A percentile compares a stretch with the other conserved stretches of the same genome.
Conservation (phyloP, 2,888 invertebrate species). For the Drosophila silvestris region DNA sequence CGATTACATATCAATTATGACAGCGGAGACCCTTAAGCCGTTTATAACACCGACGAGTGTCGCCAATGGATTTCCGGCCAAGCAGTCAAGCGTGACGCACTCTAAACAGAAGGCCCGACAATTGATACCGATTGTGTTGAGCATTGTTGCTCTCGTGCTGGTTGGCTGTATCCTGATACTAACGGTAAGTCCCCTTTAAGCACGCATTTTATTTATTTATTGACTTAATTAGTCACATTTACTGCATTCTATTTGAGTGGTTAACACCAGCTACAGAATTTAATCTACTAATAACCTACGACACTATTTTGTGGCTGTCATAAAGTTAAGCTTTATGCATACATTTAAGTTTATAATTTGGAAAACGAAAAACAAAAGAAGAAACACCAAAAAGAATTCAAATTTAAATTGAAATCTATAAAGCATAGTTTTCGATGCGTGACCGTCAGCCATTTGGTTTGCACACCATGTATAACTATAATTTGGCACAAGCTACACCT, state of each 20-base stretch:
- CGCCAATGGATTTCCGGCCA: constrained; percentile 77
- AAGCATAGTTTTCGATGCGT: constrained; percentile 61
- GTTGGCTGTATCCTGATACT: constrained; percentile 75
- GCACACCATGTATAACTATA: constrained; percentile 40
- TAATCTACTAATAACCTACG: constrained; percentile 6
- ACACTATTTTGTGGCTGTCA: constrained; percentile 19
- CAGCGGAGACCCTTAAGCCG: constrained; percentile 85
- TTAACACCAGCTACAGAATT: constrained; percentile 3
- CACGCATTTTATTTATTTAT: not conserved
- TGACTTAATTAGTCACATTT: constrained; percentile 12
- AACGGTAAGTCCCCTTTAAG: constrained; percentile 72
- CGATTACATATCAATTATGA: constrained; percentile 74
- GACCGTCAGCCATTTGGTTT: constrained; percentile 53
- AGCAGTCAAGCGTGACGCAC: constrained; percentile 61
- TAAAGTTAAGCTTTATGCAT: constrained; percentile 28
- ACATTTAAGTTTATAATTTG: constrained; percentile 41
- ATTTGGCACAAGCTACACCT: constrained; percentile 58
- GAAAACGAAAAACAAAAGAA: not conserved
- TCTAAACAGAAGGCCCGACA: constrained; percentile 65
- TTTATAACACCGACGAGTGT: constrained; percentile 83
- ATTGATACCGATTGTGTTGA: constrained; percentile 74
- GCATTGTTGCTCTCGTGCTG: constrained; percentile 68
- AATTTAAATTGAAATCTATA: constrained; percentile 50
- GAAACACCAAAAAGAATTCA: not conserved
- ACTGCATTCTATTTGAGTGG: not conserved